Percentiles rank a stretch among this genome's conserved stretches.
Evolutionary conservation across 1,140 invertebrate species (phyloP).

Genomic region (Drosophila pachea): DNA sequence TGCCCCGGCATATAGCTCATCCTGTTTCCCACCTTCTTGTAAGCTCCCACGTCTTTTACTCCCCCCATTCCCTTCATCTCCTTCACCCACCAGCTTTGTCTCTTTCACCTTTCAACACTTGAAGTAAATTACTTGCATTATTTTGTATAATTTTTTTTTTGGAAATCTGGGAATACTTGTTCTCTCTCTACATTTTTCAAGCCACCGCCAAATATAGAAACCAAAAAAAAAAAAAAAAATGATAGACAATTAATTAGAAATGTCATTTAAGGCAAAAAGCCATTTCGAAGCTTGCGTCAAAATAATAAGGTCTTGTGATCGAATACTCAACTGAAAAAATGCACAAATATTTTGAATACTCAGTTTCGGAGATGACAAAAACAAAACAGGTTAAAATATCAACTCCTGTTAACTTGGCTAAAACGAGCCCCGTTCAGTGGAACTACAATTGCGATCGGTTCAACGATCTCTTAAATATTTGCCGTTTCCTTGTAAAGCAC

Average conservation of each 20-base stretch:
- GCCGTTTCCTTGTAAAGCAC: conserved; percentile 24
- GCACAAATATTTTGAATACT: not conserved
- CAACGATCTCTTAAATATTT: conserved; percentile 52
- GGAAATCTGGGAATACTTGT: too few species aligned
- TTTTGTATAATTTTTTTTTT: too few species aligned
- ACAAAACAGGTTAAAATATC: conserved; percentile 7
- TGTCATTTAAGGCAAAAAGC: not conserved
- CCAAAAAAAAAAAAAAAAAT: too few species aligned
- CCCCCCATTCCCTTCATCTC: too few species aligned
- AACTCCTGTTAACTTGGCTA: not conserved
- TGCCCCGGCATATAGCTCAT: too few species aligned
- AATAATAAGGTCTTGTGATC: not conserved
- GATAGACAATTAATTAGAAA: not conserved
- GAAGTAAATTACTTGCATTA: too few species aligned
- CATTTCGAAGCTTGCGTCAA: not conserved
- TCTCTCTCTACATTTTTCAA: too few species aligned
- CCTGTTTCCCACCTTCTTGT: too few species aligned
- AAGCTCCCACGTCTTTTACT: too few species aligned
- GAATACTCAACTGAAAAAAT: not conserved
- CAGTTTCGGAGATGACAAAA: not conserved
- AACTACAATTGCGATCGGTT: conserved; percentile 29
- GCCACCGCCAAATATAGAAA: too few species aligned
- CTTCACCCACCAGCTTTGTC: too few species aligned
- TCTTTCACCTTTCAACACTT: too few species aligned
- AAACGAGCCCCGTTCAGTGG: not conserved